These are phyloP conservation scores for Apotomis betuletana DNA, from an alignment of 2,888 invertebrate genomes.

Conservation along the genomic window DNA sequence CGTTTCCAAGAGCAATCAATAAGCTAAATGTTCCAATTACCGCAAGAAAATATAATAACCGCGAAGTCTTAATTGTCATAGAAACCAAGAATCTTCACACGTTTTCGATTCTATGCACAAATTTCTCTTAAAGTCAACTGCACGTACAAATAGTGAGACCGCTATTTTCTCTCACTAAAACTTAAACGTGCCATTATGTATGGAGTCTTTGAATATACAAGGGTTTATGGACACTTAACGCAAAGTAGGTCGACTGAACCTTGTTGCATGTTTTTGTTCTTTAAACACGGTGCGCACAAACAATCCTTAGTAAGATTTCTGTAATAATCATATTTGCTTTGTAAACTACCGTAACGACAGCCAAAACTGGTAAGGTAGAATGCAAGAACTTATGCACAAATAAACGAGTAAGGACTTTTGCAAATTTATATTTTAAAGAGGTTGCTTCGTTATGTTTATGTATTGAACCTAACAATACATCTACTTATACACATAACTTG, in stretches of 20 bases:
- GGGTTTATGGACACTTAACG: slow-evolving; percentile 19
- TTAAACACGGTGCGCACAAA: neutral
- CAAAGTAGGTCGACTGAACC: neutral
- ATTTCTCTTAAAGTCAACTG: slow-evolving; percentile 37
- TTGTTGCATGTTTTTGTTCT: slow-evolving; percentile 3
- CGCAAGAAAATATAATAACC: slow-evolving; percentile 25
- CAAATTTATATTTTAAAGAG: no score
- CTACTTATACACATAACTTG: no score
- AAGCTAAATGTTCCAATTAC: slow-evolving; percentile 10
- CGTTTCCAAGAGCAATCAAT: slow-evolving; percentile 25
- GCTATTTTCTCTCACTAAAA: slow-evolving; percentile 22
- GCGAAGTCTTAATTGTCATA: slow-evolving; percentile 18
- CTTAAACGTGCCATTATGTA: slow-evolving; percentile 13
- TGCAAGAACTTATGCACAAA: no score
- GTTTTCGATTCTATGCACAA: slow-evolving; percentile 36
- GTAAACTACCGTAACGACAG: no score
- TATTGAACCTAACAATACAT: no score
- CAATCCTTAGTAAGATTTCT: neutral
- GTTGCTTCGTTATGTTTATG: no score
- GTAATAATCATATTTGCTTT: no score
- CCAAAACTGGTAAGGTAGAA: no score
- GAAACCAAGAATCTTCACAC: slow-evolving; percentile 30
- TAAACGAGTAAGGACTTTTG: no score
- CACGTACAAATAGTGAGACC: slow-evolving; percentile 6
- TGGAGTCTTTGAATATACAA: neutral